Evolutionary conservation across 2,113 vertebrate genomes (phyloP).

Genomic region (Pica pica): DNA sequence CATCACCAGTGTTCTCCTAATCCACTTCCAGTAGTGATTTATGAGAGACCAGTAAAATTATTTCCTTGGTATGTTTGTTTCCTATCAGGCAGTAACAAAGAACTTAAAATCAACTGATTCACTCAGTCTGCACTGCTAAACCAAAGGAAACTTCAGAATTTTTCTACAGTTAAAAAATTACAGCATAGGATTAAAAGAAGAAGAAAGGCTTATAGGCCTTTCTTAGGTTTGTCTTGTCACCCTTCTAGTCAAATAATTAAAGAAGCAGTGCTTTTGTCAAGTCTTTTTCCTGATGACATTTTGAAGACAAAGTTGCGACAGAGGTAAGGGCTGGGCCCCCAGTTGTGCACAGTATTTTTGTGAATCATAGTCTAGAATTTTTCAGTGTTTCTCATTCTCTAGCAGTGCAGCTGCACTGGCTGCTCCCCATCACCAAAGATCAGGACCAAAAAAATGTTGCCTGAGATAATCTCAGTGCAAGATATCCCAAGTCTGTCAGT

Average conservation of each 20-base stretch:
- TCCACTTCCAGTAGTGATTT: neutral
- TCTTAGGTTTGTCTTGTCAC: neutral
- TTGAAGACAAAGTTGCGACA: neutral
- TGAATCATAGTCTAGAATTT: neutral
- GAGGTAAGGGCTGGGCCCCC: neutral
- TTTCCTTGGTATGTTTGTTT: neutral
- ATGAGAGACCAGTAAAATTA: neutral
- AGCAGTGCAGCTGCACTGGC: neutral
- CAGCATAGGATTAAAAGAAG: neutral
- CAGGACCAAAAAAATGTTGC: neutral
- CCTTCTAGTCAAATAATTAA: neutral
- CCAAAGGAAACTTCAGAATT: neutral
- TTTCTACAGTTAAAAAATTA: neutral
- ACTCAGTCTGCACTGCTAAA: neutral
- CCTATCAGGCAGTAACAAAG: neutral
- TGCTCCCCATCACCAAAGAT: neutral
- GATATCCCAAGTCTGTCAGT: neutral
- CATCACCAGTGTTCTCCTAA: neutral
- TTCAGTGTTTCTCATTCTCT: neutral
- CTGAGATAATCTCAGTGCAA: neutral
- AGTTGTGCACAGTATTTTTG: neutral
- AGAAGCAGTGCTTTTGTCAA: neutral
- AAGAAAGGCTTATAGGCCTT: neutral
- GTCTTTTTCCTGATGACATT: neutral
- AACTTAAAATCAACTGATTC: neutral